Conservation (phyloP, 2,113 vertebrate species). For the Anser cygnoides region DNA sequence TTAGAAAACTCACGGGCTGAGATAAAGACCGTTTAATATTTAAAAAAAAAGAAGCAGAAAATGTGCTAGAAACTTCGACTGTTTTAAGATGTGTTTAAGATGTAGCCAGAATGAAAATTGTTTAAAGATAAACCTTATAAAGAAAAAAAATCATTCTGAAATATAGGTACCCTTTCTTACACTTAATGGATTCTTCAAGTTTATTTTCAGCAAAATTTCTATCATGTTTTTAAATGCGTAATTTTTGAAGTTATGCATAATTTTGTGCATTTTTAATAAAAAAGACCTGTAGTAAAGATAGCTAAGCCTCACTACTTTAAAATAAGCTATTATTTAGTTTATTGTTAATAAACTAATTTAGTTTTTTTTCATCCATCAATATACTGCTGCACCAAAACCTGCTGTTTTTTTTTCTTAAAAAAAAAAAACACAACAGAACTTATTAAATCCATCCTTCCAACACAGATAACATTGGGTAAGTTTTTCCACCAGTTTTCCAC, state of each 20-base stretch:
- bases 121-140: not conserved
- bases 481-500: not conserved
- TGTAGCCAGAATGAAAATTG: not conserved
- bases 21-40: not conserved
- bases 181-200: not conserved
- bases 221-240: not conserved
- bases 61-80: not conserved
- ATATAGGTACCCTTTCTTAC: not conserved
- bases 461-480: not conserved
- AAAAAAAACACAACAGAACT: not conserved
- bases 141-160: not conserved
- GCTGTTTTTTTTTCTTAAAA: no score
- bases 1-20: not conserved
- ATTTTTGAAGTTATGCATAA: not conserved
- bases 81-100: not conserved
- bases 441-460: not conserved
- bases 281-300: not conserved
- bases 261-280: not conserved
- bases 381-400: not conserved
- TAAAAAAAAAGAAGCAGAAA: not conserved
- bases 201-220: not conserved
- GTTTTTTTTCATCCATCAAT: not conserved
- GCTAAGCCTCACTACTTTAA: not conserved
- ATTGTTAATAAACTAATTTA: not conserved
- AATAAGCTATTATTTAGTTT: no score